Percentiles rank a stretch among this genome's conserved stretches.
These are phyloP conservation scores for Meteorus colon DNA, from an alignment of 2,888 invertebrate species.

Conservation along the genomic window DNA sequence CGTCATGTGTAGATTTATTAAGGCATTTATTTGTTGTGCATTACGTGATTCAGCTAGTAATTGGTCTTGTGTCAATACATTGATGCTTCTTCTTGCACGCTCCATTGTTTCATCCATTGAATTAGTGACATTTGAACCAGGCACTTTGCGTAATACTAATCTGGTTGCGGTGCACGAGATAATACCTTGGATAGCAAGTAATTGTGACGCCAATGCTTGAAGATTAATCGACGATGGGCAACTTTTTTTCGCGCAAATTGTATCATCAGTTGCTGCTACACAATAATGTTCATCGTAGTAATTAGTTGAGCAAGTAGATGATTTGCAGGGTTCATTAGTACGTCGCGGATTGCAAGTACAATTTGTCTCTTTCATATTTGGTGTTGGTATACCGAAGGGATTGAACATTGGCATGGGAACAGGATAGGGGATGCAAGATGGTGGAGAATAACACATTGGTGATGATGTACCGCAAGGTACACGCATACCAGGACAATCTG, in stretches of 20 bases:
- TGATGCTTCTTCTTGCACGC: conserved; percentile 58
- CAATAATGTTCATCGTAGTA: conserved; percentile 56
- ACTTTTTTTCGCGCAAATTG: conserved; percentile 60
- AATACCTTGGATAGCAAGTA: conserved; percentile 65
- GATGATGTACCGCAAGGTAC: conserved; percentile 46
- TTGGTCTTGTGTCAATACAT: conserved; percentile 61
- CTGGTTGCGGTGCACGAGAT: conserved; percentile 65
- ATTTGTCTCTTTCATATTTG: conserved; percentile 29
- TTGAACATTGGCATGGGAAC: conserved; percentile 57
- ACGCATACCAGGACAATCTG: conserved; percentile 46
- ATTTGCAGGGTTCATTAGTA: background rate
- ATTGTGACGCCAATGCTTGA: conserved; percentile 67
- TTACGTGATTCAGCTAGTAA: conserved; percentile 62
- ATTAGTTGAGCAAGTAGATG: conserved; percentile 25
- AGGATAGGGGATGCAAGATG: conserved; percentile 60
- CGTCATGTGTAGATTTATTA: conserved; percentile 68
- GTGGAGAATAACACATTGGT: conserved; percentile 48
- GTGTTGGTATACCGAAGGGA: conserved; percentile 39
- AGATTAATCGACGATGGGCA: conserved; percentile 66
- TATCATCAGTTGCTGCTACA: conserved; percentile 52
- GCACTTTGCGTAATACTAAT: conserved; percentile 62
- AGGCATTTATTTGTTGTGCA: conserved; percentile 64
- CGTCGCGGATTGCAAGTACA: conserved; percentile 47
- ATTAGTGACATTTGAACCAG: conserved; percentile 63
- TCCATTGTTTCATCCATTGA: conserved; percentile 65